These are phyloP conservation scores for Orgyia antiqua DNA, from an alignment of 2,888 invertebrate species.

Conservation along the genomic window DNA sequence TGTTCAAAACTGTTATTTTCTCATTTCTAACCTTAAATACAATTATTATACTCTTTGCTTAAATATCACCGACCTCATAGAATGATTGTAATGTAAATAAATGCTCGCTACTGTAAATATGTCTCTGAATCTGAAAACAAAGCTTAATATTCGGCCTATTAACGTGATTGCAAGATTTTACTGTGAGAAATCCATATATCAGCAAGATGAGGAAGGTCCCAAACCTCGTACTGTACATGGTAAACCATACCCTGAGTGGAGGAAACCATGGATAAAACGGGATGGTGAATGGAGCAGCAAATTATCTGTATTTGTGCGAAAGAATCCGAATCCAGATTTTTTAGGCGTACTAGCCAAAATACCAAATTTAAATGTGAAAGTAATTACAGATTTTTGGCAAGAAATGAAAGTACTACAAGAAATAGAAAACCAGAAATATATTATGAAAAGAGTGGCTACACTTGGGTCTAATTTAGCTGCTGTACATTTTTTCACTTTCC, in stretches of 20 bases:
- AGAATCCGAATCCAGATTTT: conserved; percentile 57
- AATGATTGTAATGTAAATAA: too few relatives aligned
- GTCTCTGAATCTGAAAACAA: conserved; percentile 38
- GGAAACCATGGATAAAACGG: conserved; percentile 78
- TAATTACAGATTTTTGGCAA: conserved; percentile 77
- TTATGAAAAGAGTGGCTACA: conserved; percentile 76
- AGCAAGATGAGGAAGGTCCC: conserved; percentile 52
- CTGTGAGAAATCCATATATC: conserved; percentile 57
- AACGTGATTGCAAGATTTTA: conserved; percentile 41
- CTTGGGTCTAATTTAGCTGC: conserved; percentile 91
- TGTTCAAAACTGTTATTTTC: too few relatives aligned
- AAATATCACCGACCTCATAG: too few relatives aligned
- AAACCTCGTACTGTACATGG: conserved; percentile 49
- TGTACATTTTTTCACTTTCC: conserved; percentile 88
- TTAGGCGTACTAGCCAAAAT: conserved; percentile 64
- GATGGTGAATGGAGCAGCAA: conserved; percentile 78
- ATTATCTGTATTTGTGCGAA: conserved; percentile 73
- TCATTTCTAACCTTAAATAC: too few relatives aligned
- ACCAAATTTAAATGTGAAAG: conserved; percentile 68
- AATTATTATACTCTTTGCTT: too few relatives aligned
- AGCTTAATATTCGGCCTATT: conserved; percentile 25
- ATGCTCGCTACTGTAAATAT: too few relatives aligned
- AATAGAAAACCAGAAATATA: conserved; percentile 78
- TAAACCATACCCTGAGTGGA: conserved; percentile 77
- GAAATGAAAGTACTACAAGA: conserved; percentile 66